A percentile compares a stretch with the other conserved stretches of the same genome.
phyloP scores from a whole-genome alignment of 2,113 vertebrate species.

The Corythornis madagascariensis region DNA sequence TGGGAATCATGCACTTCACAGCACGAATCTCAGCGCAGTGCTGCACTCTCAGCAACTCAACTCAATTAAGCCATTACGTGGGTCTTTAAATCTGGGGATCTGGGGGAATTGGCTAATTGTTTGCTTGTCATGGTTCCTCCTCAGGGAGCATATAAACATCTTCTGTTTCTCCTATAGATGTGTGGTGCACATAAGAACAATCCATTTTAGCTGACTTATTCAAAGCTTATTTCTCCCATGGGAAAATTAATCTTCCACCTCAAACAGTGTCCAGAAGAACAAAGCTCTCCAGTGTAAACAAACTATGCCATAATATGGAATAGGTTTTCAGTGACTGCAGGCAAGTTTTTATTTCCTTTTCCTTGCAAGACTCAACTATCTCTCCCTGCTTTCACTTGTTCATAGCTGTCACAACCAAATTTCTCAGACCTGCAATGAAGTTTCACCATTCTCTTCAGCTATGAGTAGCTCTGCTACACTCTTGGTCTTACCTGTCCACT shows the following conservation, averaged over 20 bases:
- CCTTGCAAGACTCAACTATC: not conserved
- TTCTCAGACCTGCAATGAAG: not conserved
- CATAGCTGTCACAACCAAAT: not conserved
- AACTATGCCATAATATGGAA: not conserved
- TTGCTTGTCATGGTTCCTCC: conserved; percentile 64
- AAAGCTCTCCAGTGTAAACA: conserved; percentile 39
- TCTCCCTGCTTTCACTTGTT: not conserved
- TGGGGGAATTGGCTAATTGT: conserved; percentile 59
- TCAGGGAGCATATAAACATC: conserved; percentile 64
- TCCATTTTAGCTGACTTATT: conserved; percentile 61
- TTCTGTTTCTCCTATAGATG: conserved; percentile 62
- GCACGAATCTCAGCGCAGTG: conserved; percentile 43
- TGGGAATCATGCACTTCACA: conserved; percentile 57
- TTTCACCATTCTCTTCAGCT: not conserved
- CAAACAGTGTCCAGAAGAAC: not conserved
- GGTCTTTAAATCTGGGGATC: conserved; percentile 58
- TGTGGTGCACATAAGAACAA: conserved; percentile 15
- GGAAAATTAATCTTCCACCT: conserved; percentile 68
- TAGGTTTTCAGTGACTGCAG: not conserved
- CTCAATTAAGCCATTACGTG: conserved; percentile 71
- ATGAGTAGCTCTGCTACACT: not conserved
- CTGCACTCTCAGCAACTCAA: conserved; percentile 49
- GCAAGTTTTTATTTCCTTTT: conserved; percentile 14
- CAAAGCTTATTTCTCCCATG: conserved; percentile 62
- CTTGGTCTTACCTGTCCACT: not conserved